Evolutionary conservation across 1,140 invertebrate species (phyloP).

Genomic region (Dolichoris vasculosae): DNA sequence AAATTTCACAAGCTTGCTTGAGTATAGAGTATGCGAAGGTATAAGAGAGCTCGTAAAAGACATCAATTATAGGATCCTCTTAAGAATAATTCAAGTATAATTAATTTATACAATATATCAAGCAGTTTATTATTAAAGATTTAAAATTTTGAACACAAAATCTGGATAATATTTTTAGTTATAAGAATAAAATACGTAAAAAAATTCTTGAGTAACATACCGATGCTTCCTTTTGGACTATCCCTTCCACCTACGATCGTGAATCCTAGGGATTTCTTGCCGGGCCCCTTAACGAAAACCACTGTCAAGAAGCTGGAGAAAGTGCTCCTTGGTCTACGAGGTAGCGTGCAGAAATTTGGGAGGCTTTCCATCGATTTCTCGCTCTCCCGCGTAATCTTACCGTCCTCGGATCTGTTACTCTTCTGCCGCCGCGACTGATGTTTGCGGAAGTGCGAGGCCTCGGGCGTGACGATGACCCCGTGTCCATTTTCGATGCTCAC

Average conservation of each 20-base stretch:
- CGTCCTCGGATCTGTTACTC: slow-evolving; percentile 57
- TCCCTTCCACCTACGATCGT: slow-evolving; percentile 94
- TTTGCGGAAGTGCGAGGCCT: slow-evolving; percentile 70
- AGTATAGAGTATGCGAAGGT: too few relatives aligned
- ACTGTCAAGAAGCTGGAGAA: slow-evolving; percentile 83
- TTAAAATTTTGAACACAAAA: too few relatives aligned
- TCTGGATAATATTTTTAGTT: background rate
- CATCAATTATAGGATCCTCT: too few relatives aligned
- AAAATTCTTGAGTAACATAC: slow-evolving; percentile 58
- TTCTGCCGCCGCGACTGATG: slow-evolving; percentile 59
- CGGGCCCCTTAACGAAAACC: slow-evolving; percentile 87
- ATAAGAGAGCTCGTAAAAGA: too few relatives aligned
- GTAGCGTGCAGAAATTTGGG: slow-evolving; percentile 82
- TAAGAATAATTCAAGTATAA: too few relatives aligned
- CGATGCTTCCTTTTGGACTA: slow-evolving; percentile 90
- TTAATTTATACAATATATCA: too few relatives aligned
- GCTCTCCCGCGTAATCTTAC: slow-evolving; percentile 37
- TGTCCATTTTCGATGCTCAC: slow-evolving; percentile 75
- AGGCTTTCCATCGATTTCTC: slow-evolving; percentile 72
- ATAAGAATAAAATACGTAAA: background rate
- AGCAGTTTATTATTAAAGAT: too few relatives aligned
- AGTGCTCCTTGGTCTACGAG: slow-evolving; percentile 79
- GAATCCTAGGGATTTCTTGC: slow-evolving; percentile 90
- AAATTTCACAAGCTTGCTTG: too few relatives aligned
- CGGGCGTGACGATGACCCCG: slow-evolving; percentile 68